Conservation (phyloP, 2,113 vertebrate species). For the Corvus hawaiiensis region DNA sequence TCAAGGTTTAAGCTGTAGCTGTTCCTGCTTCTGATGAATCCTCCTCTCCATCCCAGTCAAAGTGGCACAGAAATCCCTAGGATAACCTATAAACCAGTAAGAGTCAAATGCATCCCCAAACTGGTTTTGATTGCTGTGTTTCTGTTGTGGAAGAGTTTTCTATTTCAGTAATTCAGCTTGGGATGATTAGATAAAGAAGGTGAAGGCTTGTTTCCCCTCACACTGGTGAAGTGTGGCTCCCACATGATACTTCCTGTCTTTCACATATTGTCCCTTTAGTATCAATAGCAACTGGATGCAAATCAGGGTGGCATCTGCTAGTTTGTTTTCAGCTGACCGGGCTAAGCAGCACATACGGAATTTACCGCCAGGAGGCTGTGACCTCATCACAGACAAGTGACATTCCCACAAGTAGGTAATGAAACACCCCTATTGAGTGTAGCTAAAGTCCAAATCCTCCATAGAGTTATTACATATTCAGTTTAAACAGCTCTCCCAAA, state of each 20-base stretch:
- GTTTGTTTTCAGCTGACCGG: conserved; percentile 40
- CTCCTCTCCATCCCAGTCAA: neutral
- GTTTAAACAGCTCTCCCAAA: conserved; percentile 13
- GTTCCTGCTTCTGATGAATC: neutral
- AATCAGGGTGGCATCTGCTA: conserved; percentile 52
- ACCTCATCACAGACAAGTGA: conserved; percentile 44
- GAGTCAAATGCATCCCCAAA: neutral
- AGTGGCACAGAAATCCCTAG: neutral
- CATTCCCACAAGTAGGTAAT: conserved; percentile 56
- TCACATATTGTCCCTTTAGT: neutral
- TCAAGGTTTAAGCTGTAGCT: neutral
- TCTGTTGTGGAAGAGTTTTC: neutral
- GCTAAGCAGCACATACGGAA: conserved; percentile 28
- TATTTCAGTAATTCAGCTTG: neutral
- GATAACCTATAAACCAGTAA: neutral
- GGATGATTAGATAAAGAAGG: conserved; percentile 16
- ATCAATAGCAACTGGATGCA: conserved; percentile 40
- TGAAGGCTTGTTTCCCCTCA: neutral
- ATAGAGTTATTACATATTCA: conserved; percentile 1
- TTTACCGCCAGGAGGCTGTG: conserved; percentile 37
- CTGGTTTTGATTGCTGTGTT: neutral
- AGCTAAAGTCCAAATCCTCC: conserved; percentile 5
- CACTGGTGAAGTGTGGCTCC: neutral
- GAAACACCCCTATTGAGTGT: conserved; percentile 28
- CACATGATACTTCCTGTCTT: conserved; percentile 32